Evolutionary conservation across 2,797 vertebrate genomes (phyloP).

Genomic region (Setipinna tenuifilis): DNA sequence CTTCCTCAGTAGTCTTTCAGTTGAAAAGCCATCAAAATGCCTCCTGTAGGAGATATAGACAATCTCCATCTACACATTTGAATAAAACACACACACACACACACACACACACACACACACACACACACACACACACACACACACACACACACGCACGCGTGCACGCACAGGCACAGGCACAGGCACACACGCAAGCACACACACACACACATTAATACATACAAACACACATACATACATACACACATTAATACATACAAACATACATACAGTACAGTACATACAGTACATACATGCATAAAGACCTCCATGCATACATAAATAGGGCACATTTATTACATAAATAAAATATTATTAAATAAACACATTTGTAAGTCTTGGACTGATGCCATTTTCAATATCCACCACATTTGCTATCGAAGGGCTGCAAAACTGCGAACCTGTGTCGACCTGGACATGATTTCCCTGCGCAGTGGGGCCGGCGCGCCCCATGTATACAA

Average conservation of each 20-base stretch:
- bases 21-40: not conserved
- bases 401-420: not conserved
- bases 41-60: not conserved
- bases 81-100: not conserved
- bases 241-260: not conserved
- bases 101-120: not conserved
- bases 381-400: not conserved
- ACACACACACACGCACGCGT: not conserved
- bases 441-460: slow-evolving; percentile 26
- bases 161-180: not conserved
- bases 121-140: not conserved
- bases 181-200: not conserved
- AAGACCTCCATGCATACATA: not conserved
- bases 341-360: too few species aligned
- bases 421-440: not conserved
- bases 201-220: not conserved
- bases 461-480: slow-evolving; percentile 29
- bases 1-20: not conserved
- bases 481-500: slow-evolving; percentile 55
- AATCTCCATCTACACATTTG: not conserved
- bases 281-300: not conserved
- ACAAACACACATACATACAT: not conserved
- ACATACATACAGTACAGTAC: not conserved
- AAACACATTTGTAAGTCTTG: too few species aligned
- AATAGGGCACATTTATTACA: too few species aligned